phyloP scores from a whole-genome alignment of 1,140 invertebrate genomes.

The Aradophagus sp. region DNA sequence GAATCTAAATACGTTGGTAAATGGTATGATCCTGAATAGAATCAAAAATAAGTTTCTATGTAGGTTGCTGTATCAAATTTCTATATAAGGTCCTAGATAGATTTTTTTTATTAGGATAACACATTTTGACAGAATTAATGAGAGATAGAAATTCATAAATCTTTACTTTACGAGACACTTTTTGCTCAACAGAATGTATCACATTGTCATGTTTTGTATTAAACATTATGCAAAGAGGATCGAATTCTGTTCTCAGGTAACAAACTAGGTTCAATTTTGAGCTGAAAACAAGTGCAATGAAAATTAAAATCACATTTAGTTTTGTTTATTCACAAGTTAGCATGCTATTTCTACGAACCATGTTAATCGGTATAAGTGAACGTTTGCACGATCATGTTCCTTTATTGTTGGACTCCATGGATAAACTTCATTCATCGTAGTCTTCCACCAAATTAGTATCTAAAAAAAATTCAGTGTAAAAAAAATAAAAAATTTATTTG shows the following conservation, averaged over 20 bases:
- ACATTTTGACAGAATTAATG: no score
- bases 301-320: no score
- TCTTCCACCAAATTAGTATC: conserved; percentile 85
- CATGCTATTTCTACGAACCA: conserved; percentile 65
- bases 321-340: no score
- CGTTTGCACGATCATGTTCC: conserved; percentile 86
- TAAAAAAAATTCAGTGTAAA: conserved; percentile 58
- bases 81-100: no score
- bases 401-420: conserved; percentile 87
- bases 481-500: neutral
- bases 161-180: conserved; percentile 80
- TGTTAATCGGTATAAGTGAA: conserved; percentile 81
- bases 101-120: no score
- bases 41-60: no score
- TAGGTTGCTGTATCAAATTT: no score
- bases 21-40: no score
- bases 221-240: conserved; percentile 81
- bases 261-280: conserved; percentile 78
- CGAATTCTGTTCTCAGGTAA: conserved; percentile 82
- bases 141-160: no score
- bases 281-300: conserved; percentile 69
- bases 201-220: conserved; percentile 80
- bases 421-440: conserved; percentile 85
- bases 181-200: conserved; percentile 85
- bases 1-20: no score